Conservation (phyloP, 2,888 invertebrate species). For the Geotrupes spiniger region DNA sequence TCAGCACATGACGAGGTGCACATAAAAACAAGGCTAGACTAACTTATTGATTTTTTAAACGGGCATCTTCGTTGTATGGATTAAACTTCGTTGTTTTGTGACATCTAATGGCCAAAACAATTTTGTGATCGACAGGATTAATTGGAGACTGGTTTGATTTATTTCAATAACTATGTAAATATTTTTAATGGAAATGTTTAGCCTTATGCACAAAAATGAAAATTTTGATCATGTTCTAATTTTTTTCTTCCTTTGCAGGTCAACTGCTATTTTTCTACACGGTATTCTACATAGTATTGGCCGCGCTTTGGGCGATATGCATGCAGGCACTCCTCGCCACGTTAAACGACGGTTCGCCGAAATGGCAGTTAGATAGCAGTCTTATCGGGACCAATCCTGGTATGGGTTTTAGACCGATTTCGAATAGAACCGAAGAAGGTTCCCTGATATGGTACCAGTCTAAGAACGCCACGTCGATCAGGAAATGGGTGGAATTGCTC, state of each 20-base stretch:
- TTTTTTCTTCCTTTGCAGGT: slow-evolving; percentile 58
- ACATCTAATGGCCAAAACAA: no score
- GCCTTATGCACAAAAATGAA: no score
- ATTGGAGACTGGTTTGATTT: no score
- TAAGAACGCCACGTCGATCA: slow-evolving; percentile 52
- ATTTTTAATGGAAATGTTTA: no score
- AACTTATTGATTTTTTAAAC: no score
- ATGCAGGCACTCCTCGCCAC: slow-evolving; percentile 77
- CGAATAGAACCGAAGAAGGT: slow-evolving; percentile 54
- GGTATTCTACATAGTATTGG: slow-evolving; percentile 82
- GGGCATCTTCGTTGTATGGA: no score
- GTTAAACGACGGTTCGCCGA: slow-evolving; percentile 67
- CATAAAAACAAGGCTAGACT: no score
- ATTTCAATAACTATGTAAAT: no score
- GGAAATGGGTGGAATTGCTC: slow-evolving; percentile 56
- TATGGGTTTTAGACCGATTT: slow-evolving; percentile 64
- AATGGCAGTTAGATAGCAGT: slow-evolving; percentile 71
- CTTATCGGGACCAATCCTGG: slow-evolving; percentile 70
- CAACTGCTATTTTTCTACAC: slow-evolving; percentile 81
- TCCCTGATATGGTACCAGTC: slow-evolving; percentile 61
- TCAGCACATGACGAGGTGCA: no score
- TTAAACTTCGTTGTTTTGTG: no score
- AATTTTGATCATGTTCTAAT: no score
- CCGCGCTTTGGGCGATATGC: slow-evolving; percentile 81
- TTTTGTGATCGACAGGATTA: no score